Evolutionary conservation across 2,113 vertebrate genomes (phyloP).

Genomic region (Salvelinus alpinus): DNA sequence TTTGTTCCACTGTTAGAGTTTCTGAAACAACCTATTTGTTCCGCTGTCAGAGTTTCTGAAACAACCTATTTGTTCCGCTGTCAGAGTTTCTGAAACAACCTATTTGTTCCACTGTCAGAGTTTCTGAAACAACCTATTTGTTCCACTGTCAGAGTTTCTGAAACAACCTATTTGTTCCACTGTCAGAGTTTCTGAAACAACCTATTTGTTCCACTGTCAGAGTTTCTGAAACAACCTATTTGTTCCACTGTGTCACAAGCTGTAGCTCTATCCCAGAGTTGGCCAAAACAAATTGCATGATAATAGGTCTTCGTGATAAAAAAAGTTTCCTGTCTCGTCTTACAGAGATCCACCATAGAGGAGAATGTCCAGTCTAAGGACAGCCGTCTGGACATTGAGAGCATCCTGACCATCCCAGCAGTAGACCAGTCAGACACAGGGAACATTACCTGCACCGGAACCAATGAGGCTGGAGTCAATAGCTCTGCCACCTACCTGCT

Average conservation of each 20-base stretch:
- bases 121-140: not conserved
- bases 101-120: not conserved
- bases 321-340: not conserved
- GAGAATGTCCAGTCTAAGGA: conserved; percentile 51
- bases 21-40: too few relatives aligned
- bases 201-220: too few relatives aligned
- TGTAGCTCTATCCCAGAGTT: not conserved
- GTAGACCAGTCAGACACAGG: conserved; percentile 81
- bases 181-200: too few relatives aligned
- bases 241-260: not conserved
- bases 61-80: not conserved
- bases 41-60: too few relatives aligned
- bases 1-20: too few relatives aligned
- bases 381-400: conserved; percentile 64
- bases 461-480: conserved; percentile 70
- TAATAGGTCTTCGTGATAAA: not conserved
- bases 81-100: not conserved
- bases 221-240: too few relatives aligned
- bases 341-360: conserved; percentile 51
- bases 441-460: conserved; percentile 81
- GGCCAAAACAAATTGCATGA: not conserved
- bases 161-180: too few relatives aligned
- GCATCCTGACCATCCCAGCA: conserved; percentile 62
- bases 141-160: too few relatives aligned
- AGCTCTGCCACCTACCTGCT: conserved; percentile 75